These are phyloP conservation scores for Drosophila greeni DNA, from an alignment of 2,888 invertebrate species.

Conservation along the genomic window DNA sequence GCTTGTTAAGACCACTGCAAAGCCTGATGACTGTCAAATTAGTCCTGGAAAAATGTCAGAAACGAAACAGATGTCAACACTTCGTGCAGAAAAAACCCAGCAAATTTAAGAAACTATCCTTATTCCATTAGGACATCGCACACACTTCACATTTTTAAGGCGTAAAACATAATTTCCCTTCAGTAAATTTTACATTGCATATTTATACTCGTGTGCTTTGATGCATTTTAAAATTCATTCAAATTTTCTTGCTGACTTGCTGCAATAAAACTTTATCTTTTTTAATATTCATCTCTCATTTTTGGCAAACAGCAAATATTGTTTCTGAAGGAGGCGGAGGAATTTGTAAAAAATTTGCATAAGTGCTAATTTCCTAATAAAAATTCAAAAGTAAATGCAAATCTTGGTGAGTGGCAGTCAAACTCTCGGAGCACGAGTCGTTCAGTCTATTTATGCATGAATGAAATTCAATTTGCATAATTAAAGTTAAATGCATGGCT, in stretches of 20 bases:
- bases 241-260: constrained; percentile 33
- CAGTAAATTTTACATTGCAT: constrained; percentile 24
- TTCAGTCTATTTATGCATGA: constrained; percentile 55
- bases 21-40: constrained; percentile 15
- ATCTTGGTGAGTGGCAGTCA: constrained; percentile 35
- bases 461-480: constrained; percentile 66
- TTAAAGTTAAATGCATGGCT: constrained; percentile 62
- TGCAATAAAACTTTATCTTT: constrained; percentile 18
- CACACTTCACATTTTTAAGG: constrained; percentile 14
- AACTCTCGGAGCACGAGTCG: constrained; percentile 17
- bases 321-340: constrained; percentile 10
- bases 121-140: not conserved
- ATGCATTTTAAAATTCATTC: constrained; percentile 34
- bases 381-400: constrained; percentile 62
- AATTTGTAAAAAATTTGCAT: constrained; percentile 48
- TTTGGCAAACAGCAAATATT: constrained; percentile 40
- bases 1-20: not conserved
- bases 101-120: not conserved
- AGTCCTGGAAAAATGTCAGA: constrained; percentile 11
- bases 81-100: too few species aligned
- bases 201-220: constrained; percentile 49
- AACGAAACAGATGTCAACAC: not conserved
- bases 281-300: constrained; percentile 24
- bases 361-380: constrained; percentile 64
- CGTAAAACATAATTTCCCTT: constrained; percentile 15